phyloP scores from a whole-genome alignment of 23 tunicate species.

The Oikopleura albicans region DNA sequence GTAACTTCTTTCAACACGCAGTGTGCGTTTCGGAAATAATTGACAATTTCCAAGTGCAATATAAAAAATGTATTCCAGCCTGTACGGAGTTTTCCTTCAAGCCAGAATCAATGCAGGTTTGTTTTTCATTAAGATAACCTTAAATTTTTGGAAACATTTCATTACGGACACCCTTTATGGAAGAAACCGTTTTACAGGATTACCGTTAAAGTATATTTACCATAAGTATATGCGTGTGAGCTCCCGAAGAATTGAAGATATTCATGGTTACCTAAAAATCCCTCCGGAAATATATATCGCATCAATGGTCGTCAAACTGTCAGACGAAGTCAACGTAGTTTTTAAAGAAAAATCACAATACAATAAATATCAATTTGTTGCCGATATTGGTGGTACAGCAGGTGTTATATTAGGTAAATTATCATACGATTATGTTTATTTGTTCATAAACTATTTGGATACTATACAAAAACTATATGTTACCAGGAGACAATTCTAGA shows the following conservation, averaged over 20 bases:
- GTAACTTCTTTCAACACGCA: slow-evolving; percentile 5
- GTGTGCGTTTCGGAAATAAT: slow-evolving; percentile 11
- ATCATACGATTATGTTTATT: background rate
- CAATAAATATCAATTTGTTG: background rate
- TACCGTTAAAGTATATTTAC: too few species aligned
- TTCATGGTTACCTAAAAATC: background rate
- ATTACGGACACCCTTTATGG: too few species aligned
- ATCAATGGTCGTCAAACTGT: slow-evolving; percentile 3
- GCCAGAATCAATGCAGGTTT: slow-evolving; percentile 16
- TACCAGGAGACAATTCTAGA: too few species aligned
- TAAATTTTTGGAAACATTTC: too few species aligned
- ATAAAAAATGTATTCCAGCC: background rate
- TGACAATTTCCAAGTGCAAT: background rate
- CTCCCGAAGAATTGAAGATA: background rate
- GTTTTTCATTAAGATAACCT: too few species aligned
- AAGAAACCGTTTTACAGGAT: too few species aligned
- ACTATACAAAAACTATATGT: too few species aligned
- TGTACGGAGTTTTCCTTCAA: slow-evolving; percentile 13
- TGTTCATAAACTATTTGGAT: too few species aligned
- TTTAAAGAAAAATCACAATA: background rate
- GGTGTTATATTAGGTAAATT: background rate
- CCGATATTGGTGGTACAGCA: background rate
- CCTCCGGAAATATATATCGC: background rate
- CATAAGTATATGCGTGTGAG: slow-evolving; percentile 12
- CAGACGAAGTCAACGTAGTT: background rate